A percentile compares a stretch with the other conserved stretches of the same genome.
Conservation (phyloP, 2,113 vertebrate species). For the Donacobius atricapilla region DNA sequence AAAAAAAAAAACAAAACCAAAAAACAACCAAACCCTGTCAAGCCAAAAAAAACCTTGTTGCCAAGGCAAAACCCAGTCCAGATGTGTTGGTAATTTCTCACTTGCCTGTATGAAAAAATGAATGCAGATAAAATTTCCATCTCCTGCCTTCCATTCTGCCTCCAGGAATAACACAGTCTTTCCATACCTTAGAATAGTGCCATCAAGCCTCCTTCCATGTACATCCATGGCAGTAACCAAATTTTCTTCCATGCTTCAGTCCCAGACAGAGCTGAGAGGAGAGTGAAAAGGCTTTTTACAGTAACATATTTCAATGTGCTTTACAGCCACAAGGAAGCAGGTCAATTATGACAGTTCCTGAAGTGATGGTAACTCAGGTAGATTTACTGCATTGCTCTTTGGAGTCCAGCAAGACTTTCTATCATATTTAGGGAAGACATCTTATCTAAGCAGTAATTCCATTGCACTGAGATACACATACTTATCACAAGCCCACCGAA, state of each 20-base stretch:
- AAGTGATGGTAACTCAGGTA: not conserved
- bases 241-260: not conserved
- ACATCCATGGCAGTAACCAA: not conserved
- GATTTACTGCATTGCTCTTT: conserved; percentile 1
- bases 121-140: not conserved
- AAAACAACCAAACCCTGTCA: not conserved
- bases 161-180: not conserved
- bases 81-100: not conserved
- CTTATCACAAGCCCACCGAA: not conserved
- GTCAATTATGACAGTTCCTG: not conserved
- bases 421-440: not conserved
- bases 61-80: not conserved
- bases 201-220: not conserved
- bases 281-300: not conserved
- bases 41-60: not conserved
- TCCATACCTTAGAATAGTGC: not conserved
- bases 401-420: not conserved
- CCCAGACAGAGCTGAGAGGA: not conserved
- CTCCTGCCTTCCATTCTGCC: not conserved
- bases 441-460: not conserved
- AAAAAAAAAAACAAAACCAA: not conserved
- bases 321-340: not conserved
- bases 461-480: not conserved
- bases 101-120: not conserved
- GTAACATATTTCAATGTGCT: not conserved